Evolutionary conservation across 2,888 invertebrate genomes (phyloP), one percentile per base, ranked within the genome.

Genomic region (Drosophila pseudotakahashii): DNA sequence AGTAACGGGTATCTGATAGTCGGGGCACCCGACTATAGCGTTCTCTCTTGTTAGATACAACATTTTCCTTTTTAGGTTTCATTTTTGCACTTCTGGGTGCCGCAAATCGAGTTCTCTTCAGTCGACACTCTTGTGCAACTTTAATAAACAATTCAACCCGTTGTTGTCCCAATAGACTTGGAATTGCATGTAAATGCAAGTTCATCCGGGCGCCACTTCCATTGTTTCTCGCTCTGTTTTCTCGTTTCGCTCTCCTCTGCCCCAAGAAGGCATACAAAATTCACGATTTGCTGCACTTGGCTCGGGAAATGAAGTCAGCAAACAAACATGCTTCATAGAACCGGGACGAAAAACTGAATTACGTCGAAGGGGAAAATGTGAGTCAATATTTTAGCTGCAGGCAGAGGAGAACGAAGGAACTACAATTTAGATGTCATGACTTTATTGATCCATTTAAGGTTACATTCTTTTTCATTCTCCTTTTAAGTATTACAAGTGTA

Each of bases 191-290:
- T 45, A 51, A 44, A 36, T 66, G 54, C 51, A 53, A 70, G 74
- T 75, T 59, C 61, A 74, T 59, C 39, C 62, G 77, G 77, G 60
- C 64, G 61, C 58, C 62, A 48, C 39, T 45, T 39, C 55, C 54
- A 66, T 76, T 74, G 55, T 54, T 54, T 45, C 23, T 34, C 44
- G 57, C 34, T 73, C 59, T 60, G 55, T 75, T 67, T 41, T 13
- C 13, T 16, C n/a, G n/a, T n/a, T n/a, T n/a, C n/a, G n/a, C n/a
- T n/a, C n/a, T n/a, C n/a, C n/a, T n/a, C n/a, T n/a, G n/a, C 19
- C 62, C 34, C 62, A 61, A 61, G 30, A 48, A 67, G 41, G 45
- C 64, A 66, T 57, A 48, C 47, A 48, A 66, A 66, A 66, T 58
- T 51, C 59, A 68, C 51, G 51, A 68, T 45, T 58, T 44, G 45